Evolutionary conservation across 2,797 vertebrate species (phyloP), one percentile per base, ranked within the genome.

Genomic region (Hippoglossus hippoglossus): DNA sequence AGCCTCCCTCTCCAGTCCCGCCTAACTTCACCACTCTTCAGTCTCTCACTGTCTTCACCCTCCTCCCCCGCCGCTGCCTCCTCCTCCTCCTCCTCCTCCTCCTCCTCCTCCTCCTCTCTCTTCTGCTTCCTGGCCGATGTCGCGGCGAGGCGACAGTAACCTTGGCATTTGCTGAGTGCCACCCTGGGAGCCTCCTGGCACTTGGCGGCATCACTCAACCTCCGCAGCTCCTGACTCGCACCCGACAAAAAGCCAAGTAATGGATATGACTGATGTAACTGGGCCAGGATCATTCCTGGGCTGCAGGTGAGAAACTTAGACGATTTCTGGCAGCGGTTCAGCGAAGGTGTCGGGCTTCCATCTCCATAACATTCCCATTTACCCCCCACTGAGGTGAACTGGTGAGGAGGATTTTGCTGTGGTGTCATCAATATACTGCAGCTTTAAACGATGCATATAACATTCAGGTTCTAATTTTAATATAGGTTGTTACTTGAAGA

Each of bases 201-300:
- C 71, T 64, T 56, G 44, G 49, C 62, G 81, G 77, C 69, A 84
- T 82, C 76, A 60, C 76, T 87, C 82, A 84, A 61, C 71, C 81
- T 63, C 68, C n/a, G 21, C 15, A 63, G 73, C 58, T 62, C 62
- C 68, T 28, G 81, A 79, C 53, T 81, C 57, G 2, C 19, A 64
- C 67, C 84, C 49, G 84, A 89, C 82, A 80, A 50, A 80, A 50
- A 49, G 78, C n/a, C 66, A 75, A 63, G 81, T 80, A 85, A 87
- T 82, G 73, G 78, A 77, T 62, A 70, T 83, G 82, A 90, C 59
- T 67, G 82, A 92, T 88, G 77, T 63, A 46, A 74, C 10, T 46
- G 61, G 80, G 71, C 57, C 51, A 7, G 53, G 70, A 79, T 86
- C 73, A 82, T 77, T 78, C 63, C 63, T 68, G 25, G 71, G 76